Evolutionary conservation across 37 sponge, comb jelly and placozoan species (phyloP), one percentile per base, ranked within the genome.

Genomic region (Ephydatia muelleri): DNA sequence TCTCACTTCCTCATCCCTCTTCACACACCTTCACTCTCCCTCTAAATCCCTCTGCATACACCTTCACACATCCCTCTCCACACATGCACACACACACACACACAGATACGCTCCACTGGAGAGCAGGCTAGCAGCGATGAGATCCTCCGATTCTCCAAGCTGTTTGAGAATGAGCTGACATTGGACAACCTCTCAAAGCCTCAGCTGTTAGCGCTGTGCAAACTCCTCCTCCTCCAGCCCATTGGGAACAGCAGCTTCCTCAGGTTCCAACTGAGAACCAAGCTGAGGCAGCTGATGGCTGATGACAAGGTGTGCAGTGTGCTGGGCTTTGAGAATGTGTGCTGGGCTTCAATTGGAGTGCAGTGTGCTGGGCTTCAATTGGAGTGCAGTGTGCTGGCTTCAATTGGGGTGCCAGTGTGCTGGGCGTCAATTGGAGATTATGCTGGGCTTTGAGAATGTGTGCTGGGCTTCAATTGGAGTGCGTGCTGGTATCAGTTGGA

Each of bases 81-180:
- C 80, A 79, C 73, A 3, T 0, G 8, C 65, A 34, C n/a, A 79
- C 73, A 3, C 0, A 2, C 65, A n/a, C n/a, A n/a, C n/a, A 34
- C n/a, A 9, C 67, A 96, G 95, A 91, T 96, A 23, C 78, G 97
- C 11, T 83, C 73, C 37, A 94, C 83, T 67, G 99, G 95, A 11
- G 82, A 78, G 70, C 93, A 91, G 29, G 97, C 93, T 11, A 70
- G 81, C 40, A 96, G 87, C 27, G 92, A 90, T 25, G 99, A 98
- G 57, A 78, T 98, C 22, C 22, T 98, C 23, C 72, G 67, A 28
- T 98, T 95, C 84, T 98, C 99, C 31, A 92, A 98, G 57, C 83
- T 98, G 31, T 98, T 98, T 92, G 91, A 92, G 57, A 93, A 98
- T 74, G 97, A 96, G 49, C 84, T 94, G 68, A 98, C 99, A 9